Conservation (phyloP, 2,113 vertebrate genomes). For the Pelodiscus sinensis region DNA sequence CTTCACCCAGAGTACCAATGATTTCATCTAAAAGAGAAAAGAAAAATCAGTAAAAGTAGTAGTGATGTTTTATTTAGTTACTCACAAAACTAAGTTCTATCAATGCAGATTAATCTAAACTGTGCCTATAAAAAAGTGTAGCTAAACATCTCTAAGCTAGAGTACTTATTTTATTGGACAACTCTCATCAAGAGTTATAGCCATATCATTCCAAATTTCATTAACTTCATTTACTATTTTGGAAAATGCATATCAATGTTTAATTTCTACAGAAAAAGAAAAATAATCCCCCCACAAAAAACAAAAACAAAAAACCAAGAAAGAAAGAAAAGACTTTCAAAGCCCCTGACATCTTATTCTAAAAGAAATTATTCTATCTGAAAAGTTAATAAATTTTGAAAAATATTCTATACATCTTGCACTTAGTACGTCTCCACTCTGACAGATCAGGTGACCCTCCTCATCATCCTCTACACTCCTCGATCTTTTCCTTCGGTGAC, state of each 20-base stretch:
- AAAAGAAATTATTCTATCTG: constrained; percentile 76
- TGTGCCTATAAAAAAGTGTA: constrained; percentile 49
- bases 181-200: constrained; percentile 59
- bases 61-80: constrained; percentile 34
- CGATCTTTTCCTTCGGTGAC: constrained; percentile 91
- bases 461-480: constrained; percentile 96
- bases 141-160: constrained; percentile 25
- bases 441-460: constrained; percentile 97
- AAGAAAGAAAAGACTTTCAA: constrained; percentile 71
- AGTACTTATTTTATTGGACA: constrained; percentile 63
- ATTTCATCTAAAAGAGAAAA: constrained; percentile 91
- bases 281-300: constrained; percentile 46
- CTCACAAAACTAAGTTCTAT: constrained; percentile 50
- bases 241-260: constrained; percentile 35
- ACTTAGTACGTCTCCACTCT: constrained; percentile 96
- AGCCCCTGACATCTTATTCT: constrained; percentile 69
- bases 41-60: constrained; percentile 59
- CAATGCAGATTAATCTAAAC: constrained; percentile 65
- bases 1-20: constrained; percentile 90
- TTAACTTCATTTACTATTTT: constrained; percentile 71
- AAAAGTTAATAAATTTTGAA: constrained; percentile 84
- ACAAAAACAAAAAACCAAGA: constrained; percentile 38
- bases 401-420: constrained; percentile 97
- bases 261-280: constrained; percentile 64
- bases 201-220: constrained; percentile 60